Percentiles rank a stretch among this genome's conserved stretches.
phyloP scores from a whole-genome alignment of 1,140 invertebrate genomes.

The Lepidurus packardi region DNA sequence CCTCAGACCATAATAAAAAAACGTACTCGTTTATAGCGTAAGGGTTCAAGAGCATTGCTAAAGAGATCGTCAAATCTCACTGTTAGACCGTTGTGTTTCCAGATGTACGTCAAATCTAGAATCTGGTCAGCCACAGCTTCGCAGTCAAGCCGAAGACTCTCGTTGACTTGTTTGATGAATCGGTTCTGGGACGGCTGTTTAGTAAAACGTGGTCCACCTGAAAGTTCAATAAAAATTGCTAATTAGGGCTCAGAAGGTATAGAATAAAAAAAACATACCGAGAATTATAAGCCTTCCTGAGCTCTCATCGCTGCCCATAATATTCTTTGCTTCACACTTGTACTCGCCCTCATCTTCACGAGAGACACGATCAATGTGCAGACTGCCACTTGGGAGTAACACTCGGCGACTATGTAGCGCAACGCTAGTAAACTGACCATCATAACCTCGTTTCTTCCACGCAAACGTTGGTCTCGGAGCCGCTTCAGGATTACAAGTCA shows the following conservation, averaged over 20 bases:
- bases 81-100: constrained; percentile 78
- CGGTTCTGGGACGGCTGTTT: constrained; percentile 56
- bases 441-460: constrained; percentile 84
- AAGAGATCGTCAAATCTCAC: constrained; percentile 45
- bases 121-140: constrained; percentile 70
- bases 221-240: constrained; percentile 36
- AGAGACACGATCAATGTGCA: constrained; percentile 79
- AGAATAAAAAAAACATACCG: constrained; percentile 50
- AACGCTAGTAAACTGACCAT: constrained; percentile 48
- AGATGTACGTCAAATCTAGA: constrained; percentile 81
- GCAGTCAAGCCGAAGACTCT: constrained; percentile 68
- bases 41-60: neutral
- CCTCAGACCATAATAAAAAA: neutral
- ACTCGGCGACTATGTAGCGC: constrained; percentile 66
- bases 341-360: constrained; percentile 82
- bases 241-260: neutral
- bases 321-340: constrained; percentile 77
- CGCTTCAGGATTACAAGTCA: constrained; percentile 88
- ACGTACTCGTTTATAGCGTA: neutral
- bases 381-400: constrained; percentile 73
- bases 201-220: constrained; percentile 62
- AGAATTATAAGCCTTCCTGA: constrained; percentile 73
- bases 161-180: constrained; percentile 61
- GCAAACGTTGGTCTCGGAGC: constrained; percentile 80
- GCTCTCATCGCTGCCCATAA: constrained; percentile 65